A percentile compares a stretch with the other conserved stretches of the same genome.
Conservation (phyloP, 2,888 invertebrate genomes). For the Drosophila limbata region DNA sequence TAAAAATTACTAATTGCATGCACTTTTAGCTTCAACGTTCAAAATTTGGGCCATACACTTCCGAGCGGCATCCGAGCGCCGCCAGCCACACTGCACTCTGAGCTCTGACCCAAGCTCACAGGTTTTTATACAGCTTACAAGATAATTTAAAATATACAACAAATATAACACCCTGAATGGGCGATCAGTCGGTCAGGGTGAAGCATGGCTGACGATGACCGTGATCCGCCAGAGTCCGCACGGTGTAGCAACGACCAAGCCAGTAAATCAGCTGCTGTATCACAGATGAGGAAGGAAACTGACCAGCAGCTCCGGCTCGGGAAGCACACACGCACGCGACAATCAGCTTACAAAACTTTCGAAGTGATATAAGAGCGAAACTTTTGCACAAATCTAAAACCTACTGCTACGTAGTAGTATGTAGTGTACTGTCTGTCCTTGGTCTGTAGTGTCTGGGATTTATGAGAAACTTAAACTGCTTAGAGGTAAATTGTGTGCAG, state of each 20-base stretch:
- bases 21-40: constrained; percentile 68
- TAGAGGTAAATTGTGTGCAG: constrained; percentile 47
- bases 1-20: constrained; percentile 63
- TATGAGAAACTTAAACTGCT: constrained; percentile 71
- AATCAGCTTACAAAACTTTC: constrained; percentile 53
- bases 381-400: constrained; percentile 65
- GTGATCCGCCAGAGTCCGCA: constrained; percentile 21
- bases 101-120: constrained; percentile 21
- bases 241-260: constrained; percentile 24
- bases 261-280: constrained; percentile 59
- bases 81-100: constrained; percentile 63
- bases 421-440: constrained; percentile 50
- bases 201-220: constrained; percentile 45
- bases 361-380: constrained; percentile 56
- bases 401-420: constrained; percentile 54
- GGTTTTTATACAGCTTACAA: constrained; percentile 61
- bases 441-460: constrained; percentile 34
- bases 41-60: constrained; percentile 51
- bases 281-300: constrained; percentile 68
- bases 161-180: constrained; percentile 51
- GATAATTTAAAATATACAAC: constrained; percentile 67
- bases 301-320: constrained; percentile 70
- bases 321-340: constrained; percentile 31
- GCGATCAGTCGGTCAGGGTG: constrained; percentile 43
- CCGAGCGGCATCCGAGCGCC: constrained; percentile 43